Percentiles rank a stretch among this genome's conserved stretches.
phyloP scores from a whole-genome alignment of 2,797 vertebrate species.

The Rhadinocentrus ornatus region DNA sequence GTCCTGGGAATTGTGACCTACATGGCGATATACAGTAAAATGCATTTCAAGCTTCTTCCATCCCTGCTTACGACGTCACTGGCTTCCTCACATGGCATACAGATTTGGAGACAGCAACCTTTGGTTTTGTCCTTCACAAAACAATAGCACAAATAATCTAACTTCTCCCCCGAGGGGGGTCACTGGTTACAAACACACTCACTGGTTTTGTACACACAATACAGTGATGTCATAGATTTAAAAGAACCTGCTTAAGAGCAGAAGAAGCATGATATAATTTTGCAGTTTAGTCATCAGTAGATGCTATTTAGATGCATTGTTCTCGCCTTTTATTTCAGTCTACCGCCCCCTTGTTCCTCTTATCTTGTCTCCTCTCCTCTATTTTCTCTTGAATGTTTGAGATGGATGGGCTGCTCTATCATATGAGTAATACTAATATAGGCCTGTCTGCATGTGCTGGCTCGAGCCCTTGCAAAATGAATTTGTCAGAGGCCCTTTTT shows the following conservation, averaged over 20 bases:
- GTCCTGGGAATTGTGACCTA: constrained; percentile 64
- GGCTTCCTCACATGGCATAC: constrained; percentile 45
- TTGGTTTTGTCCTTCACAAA: constrained; percentile 68
- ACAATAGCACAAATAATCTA: constrained; percentile 67
- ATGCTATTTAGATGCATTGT: constrained; percentile 43
- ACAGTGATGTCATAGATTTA: neutral
- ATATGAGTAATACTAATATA: constrained; percentile 77
- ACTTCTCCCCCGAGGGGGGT: constrained; percentile 43
- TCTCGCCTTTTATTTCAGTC: constrained; percentile 33
- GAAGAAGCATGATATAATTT: constrained; percentile 16
- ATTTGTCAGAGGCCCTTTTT: constrained; percentile 65
- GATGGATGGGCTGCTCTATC: constrained; percentile 73
- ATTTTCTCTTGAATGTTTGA: constrained; percentile 46
- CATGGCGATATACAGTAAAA: constrained; percentile 64
- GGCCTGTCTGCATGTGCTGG: constrained; percentile 66
- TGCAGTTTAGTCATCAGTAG: constrained; percentile 9
- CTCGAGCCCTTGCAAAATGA: constrained; percentile 70
- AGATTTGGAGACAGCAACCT: constrained; percentile 59
- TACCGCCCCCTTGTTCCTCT: constrained; percentile 22
- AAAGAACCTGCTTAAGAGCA: constrained; percentile 7
- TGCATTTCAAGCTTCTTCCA: constrained; percentile 40
- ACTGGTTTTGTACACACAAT: constrained; percentile 16
- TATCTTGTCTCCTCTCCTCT: constrained; percentile 44
- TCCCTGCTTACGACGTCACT: constrained; percentile 46
- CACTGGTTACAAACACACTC: constrained; percentile 32